Evolutionary conservation across 2,113 vertebrate genomes (phyloP), one percentile per base, ranked within the genome.

Genomic region (Jaculus jaculus): DNA sequence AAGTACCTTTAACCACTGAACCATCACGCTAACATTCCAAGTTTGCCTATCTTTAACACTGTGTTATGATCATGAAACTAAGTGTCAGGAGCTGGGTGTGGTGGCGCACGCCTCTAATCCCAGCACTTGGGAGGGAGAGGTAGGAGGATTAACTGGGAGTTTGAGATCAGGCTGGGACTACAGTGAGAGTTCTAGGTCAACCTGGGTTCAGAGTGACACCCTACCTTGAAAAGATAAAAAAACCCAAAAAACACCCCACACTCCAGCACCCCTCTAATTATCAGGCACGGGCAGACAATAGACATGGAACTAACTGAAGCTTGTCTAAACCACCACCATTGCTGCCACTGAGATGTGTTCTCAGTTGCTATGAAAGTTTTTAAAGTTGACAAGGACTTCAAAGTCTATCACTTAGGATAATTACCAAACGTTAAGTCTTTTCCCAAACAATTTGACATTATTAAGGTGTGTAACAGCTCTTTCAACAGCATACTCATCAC

Each of bases 381-480:
- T 93, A 63, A 95, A 85, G 66, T 74, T 77, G n/a, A 83, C 37
- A 54, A 69, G 72, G 37, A 93, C 84, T 90, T 93, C 18, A 1
- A 51, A 92, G 96, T 9, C 72, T 58, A 93, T 69, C 92, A 85
- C 80, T 94, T 94, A 80, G 95, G 74, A 97, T 90, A 95, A 97
- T 98, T 98, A 99, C 99, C 99, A 99, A 97, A 99, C 99, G 66
- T 99, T 99, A 96, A 99, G 98, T 95, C 99, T 99, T 97, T 99
- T 99, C 86, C 99, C 99, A 98, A 99, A 99, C 85, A 99, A 98
- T 96, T 99, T 99, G 97, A 99, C 99, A 78, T 99, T 99, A 98
- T 99, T 99, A 87, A 99, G 99, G 97, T 99, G 99, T 72, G 99
- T 99, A 96, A 99, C 99, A 51, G 99, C 99, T 98, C 99, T 97